phyloP scores from a whole-genome alignment of 2,113 vertebrate species.

The Bombycilla garrulus region DNA sequence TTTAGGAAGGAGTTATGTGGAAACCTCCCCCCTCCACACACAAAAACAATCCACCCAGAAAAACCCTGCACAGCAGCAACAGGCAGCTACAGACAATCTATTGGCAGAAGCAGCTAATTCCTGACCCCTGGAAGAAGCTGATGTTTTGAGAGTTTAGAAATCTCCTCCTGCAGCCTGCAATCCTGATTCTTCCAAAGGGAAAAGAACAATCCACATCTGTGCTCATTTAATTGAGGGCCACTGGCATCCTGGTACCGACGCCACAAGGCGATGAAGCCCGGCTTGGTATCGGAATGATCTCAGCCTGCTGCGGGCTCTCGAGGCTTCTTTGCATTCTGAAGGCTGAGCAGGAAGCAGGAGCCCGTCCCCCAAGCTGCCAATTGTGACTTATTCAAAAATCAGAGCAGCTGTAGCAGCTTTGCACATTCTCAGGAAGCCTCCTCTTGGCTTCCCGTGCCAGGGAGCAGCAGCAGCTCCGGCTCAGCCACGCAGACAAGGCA shows the following conservation, averaged over 20 bases:
- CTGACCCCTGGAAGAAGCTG: not conserved
- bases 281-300: not conserved
- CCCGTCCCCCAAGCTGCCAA: not conserved
- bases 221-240: not conserved
- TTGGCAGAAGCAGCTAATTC: not conserved
- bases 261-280: not conserved
- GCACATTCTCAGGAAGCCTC: not conserved
- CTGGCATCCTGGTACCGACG: not conserved
- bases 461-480: not conserved
- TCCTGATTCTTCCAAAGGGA: not conserved
- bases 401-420: conserved; percentile 22
- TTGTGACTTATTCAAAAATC: conserved; percentile 2
- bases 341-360: not conserved
- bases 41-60: not conserved
- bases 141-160: not conserved
- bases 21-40: not conserved
- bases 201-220: not conserved
- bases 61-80: not conserved
- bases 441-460: not conserved
- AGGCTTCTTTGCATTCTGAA: conserved; percentile 4
- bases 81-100: not conserved
- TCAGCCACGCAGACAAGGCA: not conserved
- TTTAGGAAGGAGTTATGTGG: not conserved
- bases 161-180: not conserved
- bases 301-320: not conserved